These are phyloP conservation scores for Pogonophryne albipinna DNA, from an alignment of 2,797 vertebrate genomes.

Conservation along the genomic window DNA sequence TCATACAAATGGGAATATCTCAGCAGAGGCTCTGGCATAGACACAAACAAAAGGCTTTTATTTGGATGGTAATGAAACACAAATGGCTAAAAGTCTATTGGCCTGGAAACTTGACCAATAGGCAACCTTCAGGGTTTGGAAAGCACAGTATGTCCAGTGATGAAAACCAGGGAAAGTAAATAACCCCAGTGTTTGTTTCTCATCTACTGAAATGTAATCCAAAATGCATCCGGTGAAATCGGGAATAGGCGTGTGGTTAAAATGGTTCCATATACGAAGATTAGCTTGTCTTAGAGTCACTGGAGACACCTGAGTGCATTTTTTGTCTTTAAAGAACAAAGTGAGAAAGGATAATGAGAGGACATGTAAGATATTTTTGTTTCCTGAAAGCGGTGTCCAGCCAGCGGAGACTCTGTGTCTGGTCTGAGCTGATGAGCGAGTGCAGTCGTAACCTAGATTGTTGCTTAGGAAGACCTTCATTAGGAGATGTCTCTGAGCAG, in stretches of 20 bases:
- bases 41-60: conserved; percentile 57
- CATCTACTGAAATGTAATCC: conserved; percentile 32
- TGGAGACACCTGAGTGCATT: neutral
- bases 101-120: conserved; percentile 48
- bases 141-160: conserved; percentile 18
- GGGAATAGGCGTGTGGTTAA: neutral
- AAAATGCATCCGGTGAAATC: neutral
- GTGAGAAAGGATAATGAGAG: conserved; percentile 24
- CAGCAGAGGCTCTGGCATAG: conserved; percentile 54
- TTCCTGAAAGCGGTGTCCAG: conserved; percentile 39
- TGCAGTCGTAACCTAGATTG: conserved; percentile 67
- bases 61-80: conserved; percentile 50
- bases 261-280: neutral
- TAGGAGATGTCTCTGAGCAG: conserved; percentile 50
- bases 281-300: neutral
- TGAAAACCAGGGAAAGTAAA: conserved; percentile 28
- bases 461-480: conserved; percentile 73
- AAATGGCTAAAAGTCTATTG: conserved; percentile 47
- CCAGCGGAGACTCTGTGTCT: conserved; percentile 27
- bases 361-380: neutral
- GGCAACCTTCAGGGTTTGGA: conserved; percentile 62
- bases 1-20: conserved; percentile 68
- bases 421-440: conserved; percentile 55
- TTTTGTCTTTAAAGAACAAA: neutral
- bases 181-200: conserved; percentile 23